A percentile compares a stretch with the other conserved stretches of the same genome.
These are phyloP conservation scores for Agrypnus murinus DNA, from an alignment of 2,888 invertebrate genomes.

Conservation along the genomic window DNA sequence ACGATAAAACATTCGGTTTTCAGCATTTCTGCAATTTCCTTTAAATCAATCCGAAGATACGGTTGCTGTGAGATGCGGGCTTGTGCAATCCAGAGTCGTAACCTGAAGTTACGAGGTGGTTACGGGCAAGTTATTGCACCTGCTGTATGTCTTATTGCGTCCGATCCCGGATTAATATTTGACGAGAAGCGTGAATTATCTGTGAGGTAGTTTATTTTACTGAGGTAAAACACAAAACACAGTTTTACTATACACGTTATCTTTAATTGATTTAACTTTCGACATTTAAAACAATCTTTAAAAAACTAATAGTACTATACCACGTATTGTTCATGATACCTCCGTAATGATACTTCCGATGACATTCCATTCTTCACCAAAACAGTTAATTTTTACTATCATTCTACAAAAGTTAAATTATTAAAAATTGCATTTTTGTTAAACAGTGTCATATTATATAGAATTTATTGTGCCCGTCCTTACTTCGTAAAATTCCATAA, in stretches of 20 bases:
- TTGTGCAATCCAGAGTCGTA: constrained; percentile 60
- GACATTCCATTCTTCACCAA: no score
- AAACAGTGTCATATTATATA: no score
- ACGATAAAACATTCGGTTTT: constrained; percentile 32
- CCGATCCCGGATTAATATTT: constrained; percentile 55
- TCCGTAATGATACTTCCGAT: no score
- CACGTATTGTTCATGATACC: no score
- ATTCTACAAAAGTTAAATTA: no score
- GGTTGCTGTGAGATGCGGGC: constrained; percentile 40
- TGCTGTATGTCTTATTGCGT: constrained; percentile 64
- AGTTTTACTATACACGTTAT: constrained; percentile 13
- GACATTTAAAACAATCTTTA: background rate
- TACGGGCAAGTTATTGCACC: constrained; percentile 68
- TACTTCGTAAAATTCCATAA: no score
- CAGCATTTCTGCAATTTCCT: constrained; percentile 41
- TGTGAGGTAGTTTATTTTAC: constrained; percentile 25
- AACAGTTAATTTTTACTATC: no score
- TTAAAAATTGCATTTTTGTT: no score
- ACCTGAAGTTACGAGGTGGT: constrained; percentile 68
- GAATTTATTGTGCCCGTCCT: no score
- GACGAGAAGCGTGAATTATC: constrained; percentile 43
- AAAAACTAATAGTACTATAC: no score
- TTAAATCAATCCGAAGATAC: constrained; percentile 44
- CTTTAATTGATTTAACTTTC: background rate
- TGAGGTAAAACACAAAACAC: constrained; percentile 21